Base-by-base conservation (phyloP, 92 coral and sea anemone species). In the Phenganax stokvisi region DNA sequence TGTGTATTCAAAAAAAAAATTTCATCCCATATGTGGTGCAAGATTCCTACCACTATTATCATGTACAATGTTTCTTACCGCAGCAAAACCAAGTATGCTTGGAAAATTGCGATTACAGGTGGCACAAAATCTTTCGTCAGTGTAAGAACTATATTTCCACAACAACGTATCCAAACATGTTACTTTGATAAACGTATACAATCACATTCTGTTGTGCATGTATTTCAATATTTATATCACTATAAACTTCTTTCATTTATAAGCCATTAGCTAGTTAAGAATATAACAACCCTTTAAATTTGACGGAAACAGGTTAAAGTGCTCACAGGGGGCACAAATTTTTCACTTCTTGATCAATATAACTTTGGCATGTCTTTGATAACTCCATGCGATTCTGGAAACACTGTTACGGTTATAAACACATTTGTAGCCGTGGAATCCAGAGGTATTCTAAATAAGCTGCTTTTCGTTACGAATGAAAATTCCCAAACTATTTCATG, bases 281-380 rank as follows among this genome's bases (percentile, higher is more conserved):
- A 30, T 68, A 37, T 68, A 68, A 10, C 37, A 37, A 37, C 47
- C 47, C 47, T 37, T 37, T 37, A 37, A 7, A 5, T 68, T 3
- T 30, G 16, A 68, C 73, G 73, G 73, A 68, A 30, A 53, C 37
- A 13, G 47, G 47, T 15, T 68, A 53, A 68, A 68, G 73, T 68
- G 73, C 73, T 29, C 47, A 30, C 12, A 11, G 73, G 73, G 73
- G 47, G 73, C 53, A 12, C 1, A 7, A 66, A 30, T 27, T 10
- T 30, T 5, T 30, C 6, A 53, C 73, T 37, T 68, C n/a, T 30
- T 4, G 54, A 68, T 68, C 73, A 68, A 68, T 68, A 68, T 68
- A 68, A 68, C 11, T 16, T 30, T 30, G 13, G 73, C 47, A 68
- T 68, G 16, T 37, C 53, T 37, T 10, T 68, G 1, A 28, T 20